Evolutionary conservation across 2,888 invertebrate genomes (phyloP).

Genomic region (Micropterix aruncella): DNA sequence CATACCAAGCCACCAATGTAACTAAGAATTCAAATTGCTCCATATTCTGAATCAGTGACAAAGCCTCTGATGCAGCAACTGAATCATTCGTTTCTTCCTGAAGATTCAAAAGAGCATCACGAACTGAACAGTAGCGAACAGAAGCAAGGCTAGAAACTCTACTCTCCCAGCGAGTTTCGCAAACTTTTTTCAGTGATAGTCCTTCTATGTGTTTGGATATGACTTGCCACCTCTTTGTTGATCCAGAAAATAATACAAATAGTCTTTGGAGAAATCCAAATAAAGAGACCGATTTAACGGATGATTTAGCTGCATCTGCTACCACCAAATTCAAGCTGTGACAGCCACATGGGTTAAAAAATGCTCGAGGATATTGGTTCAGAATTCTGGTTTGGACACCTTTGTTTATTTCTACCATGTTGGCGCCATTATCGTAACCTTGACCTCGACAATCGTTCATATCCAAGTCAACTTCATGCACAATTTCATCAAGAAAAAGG

Average conservation of each 20-base stretch:
- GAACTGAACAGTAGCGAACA: conserved; percentile 10
- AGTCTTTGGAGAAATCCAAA: conserved; percentile 10
- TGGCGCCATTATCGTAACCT: conserved; percentile 11
- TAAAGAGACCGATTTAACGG: conserved; percentile 9
- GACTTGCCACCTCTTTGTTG: conserved; percentile 8
- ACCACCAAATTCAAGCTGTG: conserved; percentile 5
- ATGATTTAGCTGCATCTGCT: conserved; percentile 10
- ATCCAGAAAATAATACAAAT: conserved; percentile 8
- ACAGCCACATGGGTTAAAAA: conserved; percentile 7
- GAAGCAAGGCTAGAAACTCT: conserved; percentile 8
- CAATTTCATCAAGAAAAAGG: conserved; percentile 4
- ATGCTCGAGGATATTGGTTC: conserved; percentile 8
- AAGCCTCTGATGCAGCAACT: no score
- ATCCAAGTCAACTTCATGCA: conserved; percentile 6
- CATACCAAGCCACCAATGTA: no score
- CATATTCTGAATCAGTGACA: no score
- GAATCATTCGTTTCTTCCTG: no score
- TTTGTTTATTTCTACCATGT: conserved; percentile 11
- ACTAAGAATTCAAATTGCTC: no score
- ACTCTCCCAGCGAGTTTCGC: conserved; percentile 12
- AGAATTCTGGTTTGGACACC: conserved; percentile 10
- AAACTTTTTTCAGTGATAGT: conserved; percentile 10
- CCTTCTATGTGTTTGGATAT: conserved; percentile 8
- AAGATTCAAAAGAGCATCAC: no score
- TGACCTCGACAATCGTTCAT: conserved; percentile 11